Conservation (phyloP, 1,140 invertebrate genomes). For the Solenopsis fugax region DNA sequence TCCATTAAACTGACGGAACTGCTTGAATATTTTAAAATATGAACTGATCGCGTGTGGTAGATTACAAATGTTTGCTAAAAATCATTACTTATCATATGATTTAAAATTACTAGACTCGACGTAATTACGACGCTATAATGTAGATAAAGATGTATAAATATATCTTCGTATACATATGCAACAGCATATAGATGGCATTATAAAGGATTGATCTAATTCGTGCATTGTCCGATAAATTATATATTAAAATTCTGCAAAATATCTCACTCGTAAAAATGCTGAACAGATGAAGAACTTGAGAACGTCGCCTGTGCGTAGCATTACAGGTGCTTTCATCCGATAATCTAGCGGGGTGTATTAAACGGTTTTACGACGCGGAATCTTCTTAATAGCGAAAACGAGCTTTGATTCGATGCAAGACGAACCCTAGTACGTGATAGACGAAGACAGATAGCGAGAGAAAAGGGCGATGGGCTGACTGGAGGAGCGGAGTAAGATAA, state of each 20-base stretch:
- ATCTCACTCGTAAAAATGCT: not conserved
- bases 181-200: not conserved
- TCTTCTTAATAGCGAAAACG: constrained; percentile 80
- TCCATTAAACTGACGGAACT: constrained; percentile 68
- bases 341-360: constrained; percentile 71
- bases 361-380: constrained; percentile 70
- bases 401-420: constrained; percentile 71
- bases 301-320: not conserved
- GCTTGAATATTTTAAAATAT: constrained; percentile 69
- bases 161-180: not conserved
- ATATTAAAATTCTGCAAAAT: constrained; percentile 5
- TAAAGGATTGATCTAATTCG: not conserved
- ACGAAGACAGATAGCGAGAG: constrained; percentile 31
- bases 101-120: not conserved
- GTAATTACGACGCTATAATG: not conserved
- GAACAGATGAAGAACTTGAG: not conserved
- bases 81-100: not conserved
- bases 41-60: not conserved
- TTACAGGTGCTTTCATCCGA: constrained; percentile 21
- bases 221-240: not conserved
- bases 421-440: constrained; percentile 14
- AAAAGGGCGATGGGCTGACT: constrained; percentile 66
- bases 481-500: constrained; percentile 39
- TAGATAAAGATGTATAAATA: not conserved
- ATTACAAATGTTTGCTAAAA: constrained; percentile 21